Evolutionary conservation across 1,140 invertebrate genomes (phyloP).

Genomic region (Mya arenaria): DNA sequence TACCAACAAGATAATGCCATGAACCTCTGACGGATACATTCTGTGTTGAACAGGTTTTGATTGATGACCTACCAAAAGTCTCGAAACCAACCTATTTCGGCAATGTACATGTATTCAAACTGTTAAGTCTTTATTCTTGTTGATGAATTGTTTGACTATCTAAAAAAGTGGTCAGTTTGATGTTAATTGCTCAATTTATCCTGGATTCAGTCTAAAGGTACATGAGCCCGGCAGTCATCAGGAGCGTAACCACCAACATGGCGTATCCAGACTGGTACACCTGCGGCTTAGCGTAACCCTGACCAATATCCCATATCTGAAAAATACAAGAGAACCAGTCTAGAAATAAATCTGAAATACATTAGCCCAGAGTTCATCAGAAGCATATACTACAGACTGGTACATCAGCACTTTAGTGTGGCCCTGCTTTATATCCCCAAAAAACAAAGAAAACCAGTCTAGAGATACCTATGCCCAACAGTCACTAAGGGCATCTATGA

Average conservation of each 20-base stretch:
- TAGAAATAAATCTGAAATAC: not conserved
- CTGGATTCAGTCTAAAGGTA: not conserved
- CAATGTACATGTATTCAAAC: no score
- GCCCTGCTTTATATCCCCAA: not conserved
- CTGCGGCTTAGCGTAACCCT: conserved; percentile 24
- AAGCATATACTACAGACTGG: not conserved
- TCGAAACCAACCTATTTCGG: no score
- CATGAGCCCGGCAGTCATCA: conserved; percentile 43
- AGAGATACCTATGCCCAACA: not conserved
- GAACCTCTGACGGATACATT: no score
- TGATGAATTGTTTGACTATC: no score
- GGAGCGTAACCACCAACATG: not conserved
- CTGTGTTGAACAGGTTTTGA: no score
- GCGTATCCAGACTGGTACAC: conserved; percentile 35
- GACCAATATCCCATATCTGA: conserved; percentile 45
- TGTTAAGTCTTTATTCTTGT: no score
- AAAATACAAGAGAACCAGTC: not conserved
- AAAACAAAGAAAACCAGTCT: not conserved
- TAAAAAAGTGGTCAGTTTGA: no score
- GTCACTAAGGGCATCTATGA: no score
- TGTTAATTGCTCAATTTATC: no score
- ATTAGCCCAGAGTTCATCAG: not conserved
- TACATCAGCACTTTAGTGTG: not conserved
- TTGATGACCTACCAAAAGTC: no score
- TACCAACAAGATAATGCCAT: no score